Evolutionary conservation across 2,113 vertebrate species (phyloP).

Genomic region (Aramus guarauna): DNA sequence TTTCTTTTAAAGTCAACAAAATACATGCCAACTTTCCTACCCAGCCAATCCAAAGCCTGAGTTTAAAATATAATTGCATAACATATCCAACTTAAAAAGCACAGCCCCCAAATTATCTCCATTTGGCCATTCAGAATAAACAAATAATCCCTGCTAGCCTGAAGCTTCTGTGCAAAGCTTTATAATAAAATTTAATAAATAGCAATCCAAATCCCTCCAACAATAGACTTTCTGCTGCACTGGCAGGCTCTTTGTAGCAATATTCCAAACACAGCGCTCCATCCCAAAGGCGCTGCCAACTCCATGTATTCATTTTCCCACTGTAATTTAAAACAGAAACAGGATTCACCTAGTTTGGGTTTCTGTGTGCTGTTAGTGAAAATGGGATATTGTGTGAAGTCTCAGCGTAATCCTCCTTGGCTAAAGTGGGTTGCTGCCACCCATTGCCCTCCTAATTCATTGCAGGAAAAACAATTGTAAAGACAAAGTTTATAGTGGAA

Average conservation of each 20-base stretch:
- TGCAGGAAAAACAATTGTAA: conserved; percentile 35
- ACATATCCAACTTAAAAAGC: not conserved
- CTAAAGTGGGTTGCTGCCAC: conserved; percentile 41
- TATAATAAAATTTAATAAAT: conserved; percentile 41
- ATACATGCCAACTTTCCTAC: not conserved
- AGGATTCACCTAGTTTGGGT: conserved; percentile 37
- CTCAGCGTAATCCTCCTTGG: not conserved
- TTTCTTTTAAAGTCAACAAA: conserved; percentile 35
- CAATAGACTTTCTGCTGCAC: conserved; percentile 54
- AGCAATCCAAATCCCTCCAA: conserved; percentile 38
- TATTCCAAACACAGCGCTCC: conserved; percentile 24
- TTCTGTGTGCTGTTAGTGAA: not conserved
- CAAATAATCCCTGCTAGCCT: conserved; percentile 14
- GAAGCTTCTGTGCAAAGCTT: conserved; percentile 40
- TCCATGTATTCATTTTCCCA: conserved; percentile 45
- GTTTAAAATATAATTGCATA: conserved; percentile 13
- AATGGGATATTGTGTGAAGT: conserved; percentile 39
- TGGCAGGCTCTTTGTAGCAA: conserved; percentile 48
- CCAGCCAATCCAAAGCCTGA: not conserved
- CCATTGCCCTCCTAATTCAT: conserved; percentile 55
- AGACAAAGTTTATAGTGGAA: conserved; percentile 19
- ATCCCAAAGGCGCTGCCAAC: not conserved
- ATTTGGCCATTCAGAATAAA: conserved; percentile 2
- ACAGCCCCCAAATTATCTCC: not conserved
- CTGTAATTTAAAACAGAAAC: conserved; percentile 47